Base-by-base conservation (phyloP, 1,140 invertebrate genomes). In the Zaprionus vittiger region DNA sequence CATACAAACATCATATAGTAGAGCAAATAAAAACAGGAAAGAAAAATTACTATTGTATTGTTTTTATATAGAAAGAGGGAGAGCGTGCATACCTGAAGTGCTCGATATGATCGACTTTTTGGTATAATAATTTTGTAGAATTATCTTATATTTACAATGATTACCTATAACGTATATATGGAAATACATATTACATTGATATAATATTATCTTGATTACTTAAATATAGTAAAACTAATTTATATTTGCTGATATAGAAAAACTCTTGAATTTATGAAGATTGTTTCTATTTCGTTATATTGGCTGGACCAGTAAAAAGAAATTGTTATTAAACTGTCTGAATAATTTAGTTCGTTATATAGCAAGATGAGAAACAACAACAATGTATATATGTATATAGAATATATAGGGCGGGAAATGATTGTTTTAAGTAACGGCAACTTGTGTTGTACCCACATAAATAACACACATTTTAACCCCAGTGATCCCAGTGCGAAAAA, bases 391-490 rank as follows among this genome's bases (percentile, higher is more conserved):
- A n/a, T 17, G 9, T 31, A 31, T 47, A 47, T 1, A 11, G 41
- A 1, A 17, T 47, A 22, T 20, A 26, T 11, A 17, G 0, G 2
- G 5, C 5, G 11, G 1, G 7, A 5, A 68, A 49, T 49, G 41
- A 24, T 57, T 47, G 22, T 37, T 49, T 47, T 17, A 34, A 37
- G 26, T 44, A 37, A 26, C 15, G 26, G 12, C 38, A 24, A 59
- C 54, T 37, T 57, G 26, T 60, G 55, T 2, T 12, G 14, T 31
- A 34, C 22, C 17, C 24, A 59, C 37, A 47, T 73, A 73, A 73
- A 73, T 73, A 73, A 59, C 37, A 44, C 17, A 26, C 4, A 57
- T 64, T 70, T 55, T 41, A 12, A n/a, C 5, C 28, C 15, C 12
- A 28, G 34, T 44, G 37, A 63, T 55, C 59, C 31, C 44, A 49